These are phyloP conservation scores for Drosophila siamana DNA, from an alignment of 2,888 invertebrate genomes.

Conservation along the genomic window DNA sequence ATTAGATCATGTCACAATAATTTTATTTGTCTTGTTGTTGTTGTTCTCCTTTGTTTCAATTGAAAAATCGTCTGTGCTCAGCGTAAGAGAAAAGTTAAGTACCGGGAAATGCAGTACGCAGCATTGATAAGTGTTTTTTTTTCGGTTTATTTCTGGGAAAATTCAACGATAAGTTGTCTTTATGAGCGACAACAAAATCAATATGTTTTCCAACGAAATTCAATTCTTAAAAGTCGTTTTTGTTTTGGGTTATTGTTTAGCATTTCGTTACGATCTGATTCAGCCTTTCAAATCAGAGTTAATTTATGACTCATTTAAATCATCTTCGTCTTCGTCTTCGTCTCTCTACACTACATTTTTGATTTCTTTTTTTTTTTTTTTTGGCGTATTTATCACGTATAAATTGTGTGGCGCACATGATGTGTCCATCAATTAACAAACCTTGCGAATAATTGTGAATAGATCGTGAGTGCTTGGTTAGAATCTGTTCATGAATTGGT, in stretches of 20 bases:
- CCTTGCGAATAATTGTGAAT: conserved; percentile 29
- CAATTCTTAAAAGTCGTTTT: too few relatives aligned
- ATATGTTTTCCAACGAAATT: too few relatives aligned
- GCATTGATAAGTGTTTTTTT: conserved; percentile 9
- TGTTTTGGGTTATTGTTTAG: too few relatives aligned
- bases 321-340: background rate
- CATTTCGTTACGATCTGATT: too few relatives aligned
- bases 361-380: too few relatives aligned
- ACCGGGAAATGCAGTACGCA: conserved; percentile 34
- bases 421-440: conserved; percentile 41
- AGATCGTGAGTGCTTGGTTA: conserved; percentile 55
- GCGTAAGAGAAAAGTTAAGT: too few relatives aligned
- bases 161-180: background rate
- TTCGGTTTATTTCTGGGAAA: conserved; percentile 11
- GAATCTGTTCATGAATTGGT: conserved; percentile 49
- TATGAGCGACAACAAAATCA: background rate
- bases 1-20: conserved; percentile 81
- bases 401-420: conserved; percentile 20
- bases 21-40: conserved; percentile 71
- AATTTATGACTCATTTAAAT: background rate
- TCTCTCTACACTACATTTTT: background rate
- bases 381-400: conserved; percentile 29
- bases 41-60: conserved; percentile 43
- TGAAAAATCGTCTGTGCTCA: conserved; percentile 44
- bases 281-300: background rate